phyloP scores from a whole-genome alignment of 92 coral and sea anemone species.

The Epizoanthus rinbou region DNA sequence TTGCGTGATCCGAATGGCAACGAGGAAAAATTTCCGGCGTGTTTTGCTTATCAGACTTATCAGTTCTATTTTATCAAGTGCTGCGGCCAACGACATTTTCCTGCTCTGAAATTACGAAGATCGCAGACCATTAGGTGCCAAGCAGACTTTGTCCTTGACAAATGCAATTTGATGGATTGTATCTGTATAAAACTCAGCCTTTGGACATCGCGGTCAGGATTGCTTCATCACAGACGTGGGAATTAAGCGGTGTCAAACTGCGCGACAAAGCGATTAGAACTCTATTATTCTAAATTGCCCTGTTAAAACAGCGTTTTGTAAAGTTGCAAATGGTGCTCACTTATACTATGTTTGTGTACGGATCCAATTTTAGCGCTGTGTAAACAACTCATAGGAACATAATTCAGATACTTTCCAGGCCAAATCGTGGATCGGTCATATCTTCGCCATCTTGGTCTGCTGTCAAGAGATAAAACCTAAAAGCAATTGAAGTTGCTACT shows the following conservation, averaged over 20 bases:
- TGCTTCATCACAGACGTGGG: constrained; percentile 23
- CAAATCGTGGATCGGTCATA: constrained; percentile 26
- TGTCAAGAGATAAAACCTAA: constrained; percentile 30
- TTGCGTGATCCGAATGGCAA: constrained; percentile 62
- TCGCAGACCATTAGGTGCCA: constrained; percentile 43
- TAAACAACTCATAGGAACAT: constrained; percentile 26
- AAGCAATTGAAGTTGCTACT: background rate
- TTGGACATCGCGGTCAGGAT: background rate
- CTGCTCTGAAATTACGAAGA: constrained; percentile 22
- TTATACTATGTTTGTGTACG: constrained; percentile 11
- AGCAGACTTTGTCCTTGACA: background rate
- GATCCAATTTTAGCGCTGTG: constrained; percentile 28
- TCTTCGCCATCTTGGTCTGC: constrained; percentile 42
- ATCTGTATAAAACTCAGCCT: background rate
- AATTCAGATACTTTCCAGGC: constrained; percentile 36
- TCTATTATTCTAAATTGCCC: constrained; percentile 41
- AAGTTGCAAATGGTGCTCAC: constrained; percentile 34
- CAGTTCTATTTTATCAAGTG: constrained; percentile 57
- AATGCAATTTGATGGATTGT: constrained; percentile 17
- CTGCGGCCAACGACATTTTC: constrained; percentile 36
- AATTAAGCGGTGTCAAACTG: constrained; percentile 31
- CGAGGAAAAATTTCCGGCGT: constrained; percentile 52
- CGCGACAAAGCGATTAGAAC: constrained; percentile 48
- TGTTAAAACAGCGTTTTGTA: constrained; percentile 44
- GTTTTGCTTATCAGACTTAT: constrained; percentile 63